phyloP scores from a whole-genome alignment of 1,140 invertebrate species.

The Leucophenga varia region DNA sequence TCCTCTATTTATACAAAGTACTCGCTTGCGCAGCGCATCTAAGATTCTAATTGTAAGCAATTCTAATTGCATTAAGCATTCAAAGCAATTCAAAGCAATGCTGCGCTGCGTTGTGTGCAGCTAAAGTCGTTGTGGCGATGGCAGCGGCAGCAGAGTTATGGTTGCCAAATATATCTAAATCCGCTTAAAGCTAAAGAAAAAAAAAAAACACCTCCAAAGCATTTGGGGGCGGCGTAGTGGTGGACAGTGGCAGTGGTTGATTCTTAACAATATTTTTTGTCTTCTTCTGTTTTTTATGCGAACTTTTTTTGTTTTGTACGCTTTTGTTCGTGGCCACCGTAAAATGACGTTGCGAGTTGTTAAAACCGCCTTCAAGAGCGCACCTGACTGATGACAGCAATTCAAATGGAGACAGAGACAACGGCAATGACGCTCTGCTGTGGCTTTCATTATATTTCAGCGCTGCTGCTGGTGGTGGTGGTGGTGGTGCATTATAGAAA shows the following conservation, averaged over 20 bases:
- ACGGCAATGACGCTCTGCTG: no score
- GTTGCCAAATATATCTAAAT: constrained; percentile 37
- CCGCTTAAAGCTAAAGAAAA: no score
- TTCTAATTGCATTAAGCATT: no score
- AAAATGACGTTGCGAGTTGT: neutral
- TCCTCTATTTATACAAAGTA: constrained; percentile 37
- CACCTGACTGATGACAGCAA: constrained; percentile 23
- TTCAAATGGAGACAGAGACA: no score
- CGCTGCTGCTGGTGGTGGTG: constrained; percentile 3
- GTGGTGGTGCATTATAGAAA: constrained; percentile 17
- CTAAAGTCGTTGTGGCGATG: neutral
- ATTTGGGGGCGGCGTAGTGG: no score
- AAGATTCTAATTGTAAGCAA: constrained; percentile 28
- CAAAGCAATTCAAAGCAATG: no score
- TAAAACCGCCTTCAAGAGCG: neutral
- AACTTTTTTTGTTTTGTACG: neutral
- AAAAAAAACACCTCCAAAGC: no score
- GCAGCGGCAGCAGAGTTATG: constrained; percentile 28
- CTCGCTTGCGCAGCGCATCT: constrained; percentile 20
- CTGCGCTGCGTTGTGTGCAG: neutral
- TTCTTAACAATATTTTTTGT: no score
- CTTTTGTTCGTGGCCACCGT: neutral
- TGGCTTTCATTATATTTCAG: no score
- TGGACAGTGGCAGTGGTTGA: no score
- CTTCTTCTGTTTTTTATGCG: neutral